Base-by-base conservation (phyloP, 2,113 vertebrate species). In the Gnathonemus echidnorhynchus region DNA sequence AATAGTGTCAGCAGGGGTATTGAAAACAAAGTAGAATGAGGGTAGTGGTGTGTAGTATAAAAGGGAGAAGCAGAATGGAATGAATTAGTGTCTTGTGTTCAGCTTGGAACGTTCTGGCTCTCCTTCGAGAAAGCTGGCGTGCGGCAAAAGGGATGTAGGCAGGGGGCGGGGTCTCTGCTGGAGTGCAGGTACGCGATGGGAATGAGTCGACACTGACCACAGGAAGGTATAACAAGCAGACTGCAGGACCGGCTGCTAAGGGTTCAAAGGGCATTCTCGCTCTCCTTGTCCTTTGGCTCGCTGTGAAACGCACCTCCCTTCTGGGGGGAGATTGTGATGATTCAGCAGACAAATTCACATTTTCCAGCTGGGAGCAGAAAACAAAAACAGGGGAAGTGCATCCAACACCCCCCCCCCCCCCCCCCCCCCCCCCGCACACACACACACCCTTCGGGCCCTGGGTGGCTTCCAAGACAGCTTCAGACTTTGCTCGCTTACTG, bases 311-410 rank as follows among this genome's bases (percentile, higher is more conserved):
- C 66, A 5, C 70, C 10, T 27, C 46, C 27, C 8, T 13, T 89
- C 48, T 24, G 17, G 66, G 58, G 17, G 45, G 1, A 45, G 45
- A 85, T 35, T 8, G 27, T 87, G 70, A 83, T 52, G 62, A 74
- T 49, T 89, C 70, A 83, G 88, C 70, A 39, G 48, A 89, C 48
- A 21, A 35, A 56, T 84, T 89, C 49, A 83, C 31, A 56, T 53
- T 89, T 89, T 89, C 88, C 88, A 89, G 66, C 66, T 24, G 66
- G 62, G 46, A 89, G 27, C 42, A 35, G 5, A 89, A 80, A 89
- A 77, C 62, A 49, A 80, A 49, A 89, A 89, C 48, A 39, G 88
- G 27, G 66, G 48, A 80, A 46, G 56, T 46, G n/a, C 49, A 17
- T 3, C 56, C 7, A 74, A 86, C 19, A 56, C 31, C 39, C 8